Conservation (phyloP, 37 sponge, comb jelly and placozoan species). For the Oopsacas minuta region DNA sequence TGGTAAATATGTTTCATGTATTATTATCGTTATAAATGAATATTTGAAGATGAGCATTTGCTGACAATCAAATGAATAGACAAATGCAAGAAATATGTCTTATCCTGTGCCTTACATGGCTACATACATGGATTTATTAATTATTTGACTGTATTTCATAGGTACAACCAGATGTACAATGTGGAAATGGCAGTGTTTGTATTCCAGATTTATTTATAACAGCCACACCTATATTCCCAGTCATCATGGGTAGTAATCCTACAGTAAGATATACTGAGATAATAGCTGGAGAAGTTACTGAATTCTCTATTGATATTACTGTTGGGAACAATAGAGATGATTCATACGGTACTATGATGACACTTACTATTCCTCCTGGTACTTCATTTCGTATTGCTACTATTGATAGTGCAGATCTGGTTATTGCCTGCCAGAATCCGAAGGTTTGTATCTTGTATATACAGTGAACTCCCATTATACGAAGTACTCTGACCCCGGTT, state of each 20-base stretch:
- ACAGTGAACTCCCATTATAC: too few relatives aligned
- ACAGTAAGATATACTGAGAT: neutral
- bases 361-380: neutral
- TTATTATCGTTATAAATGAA: too few relatives aligned
- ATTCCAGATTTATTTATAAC: neutral
- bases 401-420: neutral
- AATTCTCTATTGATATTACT: neutral
- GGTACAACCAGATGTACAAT: constrained; percentile 6
- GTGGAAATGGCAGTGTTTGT: constrained; percentile 12
- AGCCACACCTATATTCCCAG: neutral
- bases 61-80: too few relatives aligned
- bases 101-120: too few relatives aligned
- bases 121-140: neutral
- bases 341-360: neutral
- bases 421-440: neutral
- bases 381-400: neutral
- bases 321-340: constrained; percentile 5
- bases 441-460: neutral
- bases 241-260: neutral
- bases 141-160: neutral
- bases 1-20: too few relatives aligned
- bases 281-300: neutral
- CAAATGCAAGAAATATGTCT: too few relatives aligned
- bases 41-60: too few relatives aligned
- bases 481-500: too few relatives aligned